A percentile compares a stretch with the other conserved stretches of the same genome.
Evolutionary conservation across 2,888 invertebrate species (phyloP).

Genomic region (Diogma glabrata): DNA sequence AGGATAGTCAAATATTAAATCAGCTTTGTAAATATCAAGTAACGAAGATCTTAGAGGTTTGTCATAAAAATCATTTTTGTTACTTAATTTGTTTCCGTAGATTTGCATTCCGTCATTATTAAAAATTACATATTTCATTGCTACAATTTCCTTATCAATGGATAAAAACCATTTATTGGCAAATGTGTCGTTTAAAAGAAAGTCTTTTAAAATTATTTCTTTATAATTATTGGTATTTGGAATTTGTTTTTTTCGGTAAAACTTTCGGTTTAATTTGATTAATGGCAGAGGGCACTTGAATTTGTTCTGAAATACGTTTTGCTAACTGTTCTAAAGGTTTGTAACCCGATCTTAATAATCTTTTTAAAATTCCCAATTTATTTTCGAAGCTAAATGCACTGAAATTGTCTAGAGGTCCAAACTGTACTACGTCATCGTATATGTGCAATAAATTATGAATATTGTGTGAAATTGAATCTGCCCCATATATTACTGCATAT

Average conservation of each 20-base stretch:
- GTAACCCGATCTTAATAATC: conserved; percentile 3
- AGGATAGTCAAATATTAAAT: background rate
- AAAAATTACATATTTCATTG: background rate
- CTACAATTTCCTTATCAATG: background rate
- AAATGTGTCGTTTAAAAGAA: conserved; percentile 1
- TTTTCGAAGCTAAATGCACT: background rate
- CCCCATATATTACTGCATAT: background rate
- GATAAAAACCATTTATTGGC: conserved; percentile 3
- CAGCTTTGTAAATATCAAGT: background rate
- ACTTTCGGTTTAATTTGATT: background rate
- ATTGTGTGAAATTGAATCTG: background rate
- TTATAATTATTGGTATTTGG: conserved; percentile 1
- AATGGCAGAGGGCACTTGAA: background rate
- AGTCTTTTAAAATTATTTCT: background rate
- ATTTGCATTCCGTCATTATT: background rate
- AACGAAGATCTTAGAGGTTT: background rate
- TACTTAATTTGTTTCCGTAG: background rate
- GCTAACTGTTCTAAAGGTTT: background rate
- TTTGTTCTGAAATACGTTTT: no score
- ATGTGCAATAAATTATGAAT: background rate
- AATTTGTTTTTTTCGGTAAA: background rate
- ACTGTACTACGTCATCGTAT: conserved; percentile 1
- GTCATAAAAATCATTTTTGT: background rate
- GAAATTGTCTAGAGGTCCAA: background rate
- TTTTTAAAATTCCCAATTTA: background rate